These are phyloP conservation scores for Neopipo cinnamomea DNA, from an alignment of 2,113 vertebrate genomes.

Conservation along the genomic window DNA sequence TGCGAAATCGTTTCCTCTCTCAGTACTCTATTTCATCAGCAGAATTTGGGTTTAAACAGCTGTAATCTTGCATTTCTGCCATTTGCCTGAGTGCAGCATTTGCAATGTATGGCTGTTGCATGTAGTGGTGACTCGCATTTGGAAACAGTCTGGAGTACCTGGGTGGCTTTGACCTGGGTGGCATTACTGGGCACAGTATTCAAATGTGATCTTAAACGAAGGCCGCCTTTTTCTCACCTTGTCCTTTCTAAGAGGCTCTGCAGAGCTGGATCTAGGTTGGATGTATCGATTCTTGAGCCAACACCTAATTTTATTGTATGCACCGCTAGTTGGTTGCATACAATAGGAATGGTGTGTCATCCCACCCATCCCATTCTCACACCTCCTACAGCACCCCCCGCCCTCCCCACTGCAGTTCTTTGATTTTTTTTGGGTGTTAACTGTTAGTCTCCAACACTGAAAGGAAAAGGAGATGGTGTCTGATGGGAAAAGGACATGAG, in stretches of 20 bases:
- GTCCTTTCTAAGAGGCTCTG: neutral
- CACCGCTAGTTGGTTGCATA: neutral
- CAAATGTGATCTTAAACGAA: neutral
- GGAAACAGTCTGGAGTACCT: neutral
- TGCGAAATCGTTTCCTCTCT: constrained; percentile 32
- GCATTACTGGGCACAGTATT: neutral
- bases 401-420: neutral
- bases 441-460: neutral
- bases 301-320: neutral
- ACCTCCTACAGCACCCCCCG: too few species aligned
- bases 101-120: constrained; percentile 19
- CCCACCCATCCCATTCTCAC: neutral
- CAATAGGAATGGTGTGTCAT: neutral
- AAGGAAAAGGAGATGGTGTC: neutral
- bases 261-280: neutral
- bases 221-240: neutral
- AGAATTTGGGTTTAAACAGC: constrained; percentile 34
- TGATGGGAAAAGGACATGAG: neutral
- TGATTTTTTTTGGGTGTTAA: neutral
- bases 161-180: neutral
- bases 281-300: neutral
- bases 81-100: neutral
- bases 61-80: constrained; percentile 26
- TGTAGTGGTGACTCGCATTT: neutral
- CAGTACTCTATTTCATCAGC: neutral